Base-by-base conservation (phyloP, 1,140 invertebrate genomes). In the Aphelinus atriplicis region DNA sequence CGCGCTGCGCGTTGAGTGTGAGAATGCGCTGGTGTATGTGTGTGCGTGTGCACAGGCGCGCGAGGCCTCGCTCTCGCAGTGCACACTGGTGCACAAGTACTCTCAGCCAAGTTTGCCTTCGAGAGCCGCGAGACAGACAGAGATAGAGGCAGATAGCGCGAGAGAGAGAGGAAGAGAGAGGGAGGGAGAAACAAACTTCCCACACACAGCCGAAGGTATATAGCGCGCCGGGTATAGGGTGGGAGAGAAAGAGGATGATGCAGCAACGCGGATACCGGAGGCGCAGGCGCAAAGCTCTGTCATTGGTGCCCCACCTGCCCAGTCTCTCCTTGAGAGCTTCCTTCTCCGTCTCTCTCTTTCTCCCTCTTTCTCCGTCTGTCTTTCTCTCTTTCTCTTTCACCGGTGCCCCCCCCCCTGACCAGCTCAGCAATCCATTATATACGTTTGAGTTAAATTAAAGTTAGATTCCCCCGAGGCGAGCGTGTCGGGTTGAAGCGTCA, bases 391-490 rank as follows among this genome's bases (percentile, higher is more conserved):
- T 66, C 51, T 48, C 50, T 66, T 51, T 46, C 60, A 45, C 60
- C 46, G 3, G 43, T 45, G 43, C 26, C 26, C n/a, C 7, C 57
- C 3, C 57, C 57, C 3, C 7, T 7, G 9, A 10, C 26, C 56
- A 26, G 65, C 70, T 55, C 64, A 55, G 63, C 50, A 26, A 68
- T 73, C 72, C 65, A 73, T 66, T 66, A 66, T 63, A 26, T 26
- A 7, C 4, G 9, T 51, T 69, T 64, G 73, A 69, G 67, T 71
- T 66, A 71, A 75, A 75, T 65, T 71, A 75, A 63, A 75, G 67
- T 58, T 56, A 7, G 4, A 70, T 51, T 63, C 53, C 62, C 10
- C 26, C 26, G 26, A 26, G 26, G 26, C 26, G 26, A 26, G 26
- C 26, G 26, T 26, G 26, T 26, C 26, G 26, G 26, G 26, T 26